phyloP scores from a whole-genome alignment of 2,113 vertebrate genomes.

The Oxyura jamaicensis region DNA sequence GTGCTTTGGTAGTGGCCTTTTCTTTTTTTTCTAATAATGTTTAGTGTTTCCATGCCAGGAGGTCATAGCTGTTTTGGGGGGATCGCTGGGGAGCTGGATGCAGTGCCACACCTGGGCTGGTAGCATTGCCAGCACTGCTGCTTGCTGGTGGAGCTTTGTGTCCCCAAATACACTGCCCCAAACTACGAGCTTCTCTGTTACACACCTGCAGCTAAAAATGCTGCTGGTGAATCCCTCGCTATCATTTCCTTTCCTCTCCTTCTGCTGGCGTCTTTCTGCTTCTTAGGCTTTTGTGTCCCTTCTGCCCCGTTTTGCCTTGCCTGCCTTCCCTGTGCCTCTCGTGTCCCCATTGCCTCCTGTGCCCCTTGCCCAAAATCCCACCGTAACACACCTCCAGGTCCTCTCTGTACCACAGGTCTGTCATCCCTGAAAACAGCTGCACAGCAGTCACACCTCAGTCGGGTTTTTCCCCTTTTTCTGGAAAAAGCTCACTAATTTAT shows the following conservation, averaged over 20 bases:
- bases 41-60: neutral
- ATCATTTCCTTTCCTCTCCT: neutral
- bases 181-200: neutral
- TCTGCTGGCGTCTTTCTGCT: neutral
- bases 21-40: neutral
- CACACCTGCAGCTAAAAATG: neutral
- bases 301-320: neutral
- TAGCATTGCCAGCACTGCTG: too few relatives aligned
- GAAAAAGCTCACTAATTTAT: neutral
- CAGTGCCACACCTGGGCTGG: too few relatives aligned
- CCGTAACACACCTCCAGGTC: neutral
- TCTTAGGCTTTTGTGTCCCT: neutral
- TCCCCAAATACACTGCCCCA: neutral
- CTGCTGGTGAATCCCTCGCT: neutral
- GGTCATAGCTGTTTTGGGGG: neutral
- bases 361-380: neutral
- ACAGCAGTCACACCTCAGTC: neutral
- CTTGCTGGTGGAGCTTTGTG: too few relatives aligned
- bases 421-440: neutral
- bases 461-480: neutral
- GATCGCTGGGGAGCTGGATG: too few relatives aligned
- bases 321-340: neutral
- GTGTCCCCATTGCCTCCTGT: neutral
- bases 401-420: neutral
- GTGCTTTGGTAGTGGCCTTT: too few relatives aligned